Conservation (phyloP, 2,888 invertebrate species). For the Teleogryllus oceanicus region DNA sequence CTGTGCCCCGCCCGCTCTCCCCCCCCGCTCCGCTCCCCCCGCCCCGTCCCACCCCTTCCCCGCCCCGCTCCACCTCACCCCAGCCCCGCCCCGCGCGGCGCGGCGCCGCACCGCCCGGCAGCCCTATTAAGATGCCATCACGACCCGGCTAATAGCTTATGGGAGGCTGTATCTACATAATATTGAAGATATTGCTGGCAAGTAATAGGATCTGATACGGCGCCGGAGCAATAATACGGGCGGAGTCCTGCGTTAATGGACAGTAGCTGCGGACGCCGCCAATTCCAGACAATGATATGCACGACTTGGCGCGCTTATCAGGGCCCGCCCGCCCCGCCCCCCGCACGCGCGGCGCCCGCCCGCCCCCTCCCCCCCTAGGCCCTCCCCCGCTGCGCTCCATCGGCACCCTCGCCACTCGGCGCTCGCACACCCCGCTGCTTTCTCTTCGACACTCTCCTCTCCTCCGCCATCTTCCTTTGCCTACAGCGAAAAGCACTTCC, state of each 20-base stretch:
- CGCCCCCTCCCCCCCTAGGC: no score
- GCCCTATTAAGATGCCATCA: conserved; percentile 30
- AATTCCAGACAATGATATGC: conserved; percentile 35
- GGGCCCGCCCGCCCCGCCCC: neutral
- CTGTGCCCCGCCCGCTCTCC: no score
- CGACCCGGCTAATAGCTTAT: conserved; percentile 25
- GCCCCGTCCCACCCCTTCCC: no score
- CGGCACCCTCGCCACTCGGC: neutral
- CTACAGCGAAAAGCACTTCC: no score
- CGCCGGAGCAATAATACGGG: neutral
- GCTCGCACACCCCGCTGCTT: no score
- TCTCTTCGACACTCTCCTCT: no score
- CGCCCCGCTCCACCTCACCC: neutral
- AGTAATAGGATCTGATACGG: conserved; percentile 28
- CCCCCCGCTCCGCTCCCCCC: no score
- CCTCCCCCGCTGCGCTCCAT: neutral
- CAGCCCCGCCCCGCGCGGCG: neutral
- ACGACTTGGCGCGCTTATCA: conserved; percentile 29
- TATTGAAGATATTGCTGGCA: conserved; percentile 12
- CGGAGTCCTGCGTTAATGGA: conserved; percentile 26
- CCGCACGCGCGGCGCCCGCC: neutral
- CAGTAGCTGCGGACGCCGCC: conserved; percentile 31
- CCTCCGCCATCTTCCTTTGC: no score
- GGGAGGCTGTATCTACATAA: neutral
- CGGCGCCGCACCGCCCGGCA: neutral